Percentiles rank a stretch among this genome's conserved stretches.
phyloP scores from a whole-genome alignment of 2,888 invertebrate species.

The Villa cingulata region DNA sequence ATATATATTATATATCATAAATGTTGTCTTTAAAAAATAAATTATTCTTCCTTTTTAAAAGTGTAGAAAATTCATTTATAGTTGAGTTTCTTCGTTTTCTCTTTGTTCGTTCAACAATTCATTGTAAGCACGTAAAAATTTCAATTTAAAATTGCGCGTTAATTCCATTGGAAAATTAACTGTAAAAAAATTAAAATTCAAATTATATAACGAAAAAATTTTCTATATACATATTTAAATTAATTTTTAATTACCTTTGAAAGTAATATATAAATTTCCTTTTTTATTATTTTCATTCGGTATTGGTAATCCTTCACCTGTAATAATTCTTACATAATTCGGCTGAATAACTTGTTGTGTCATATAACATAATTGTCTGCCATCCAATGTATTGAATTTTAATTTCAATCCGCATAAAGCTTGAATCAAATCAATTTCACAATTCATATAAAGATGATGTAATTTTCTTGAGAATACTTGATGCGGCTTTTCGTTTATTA shows the following conservation, averaged over 20 bases:
- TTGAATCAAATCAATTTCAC: conserved; percentile 49
- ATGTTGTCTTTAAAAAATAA: no score
- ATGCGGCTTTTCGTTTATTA: conserved; percentile 58
- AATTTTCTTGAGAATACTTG: conserved; percentile 50
- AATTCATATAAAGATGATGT: conserved; percentile 50
- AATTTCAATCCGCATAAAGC: conserved; percentile 57
- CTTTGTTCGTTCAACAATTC: no score
- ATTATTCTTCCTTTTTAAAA: no score
- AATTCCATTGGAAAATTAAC: conserved; percentile 43
- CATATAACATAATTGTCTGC: conserved; percentile 49
- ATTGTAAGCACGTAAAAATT: conserved; percentile 2
- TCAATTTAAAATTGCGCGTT: conserved; percentile 35
- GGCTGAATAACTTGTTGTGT: conserved; percentile 60
- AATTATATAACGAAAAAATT: no score
- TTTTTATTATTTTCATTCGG: conserved; percentile 42
- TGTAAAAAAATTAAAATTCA: conserved; percentile 16
- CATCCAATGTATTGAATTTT: conserved; percentile 54
- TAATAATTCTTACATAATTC: conserved; percentile 52
- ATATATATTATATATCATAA: no score
- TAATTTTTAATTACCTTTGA: conserved; percentile 43
- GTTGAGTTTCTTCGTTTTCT: no score
- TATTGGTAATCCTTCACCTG: conserved; percentile 60
- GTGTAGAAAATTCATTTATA: no score
- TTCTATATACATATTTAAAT: no score
- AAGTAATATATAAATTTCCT: conserved; percentile 57